Evolutionary conservation across 2,797 vertebrate species (phyloP), one percentile per base, ranked within the genome.

Genomic region (Bucorvus abyssinicus): DNA sequence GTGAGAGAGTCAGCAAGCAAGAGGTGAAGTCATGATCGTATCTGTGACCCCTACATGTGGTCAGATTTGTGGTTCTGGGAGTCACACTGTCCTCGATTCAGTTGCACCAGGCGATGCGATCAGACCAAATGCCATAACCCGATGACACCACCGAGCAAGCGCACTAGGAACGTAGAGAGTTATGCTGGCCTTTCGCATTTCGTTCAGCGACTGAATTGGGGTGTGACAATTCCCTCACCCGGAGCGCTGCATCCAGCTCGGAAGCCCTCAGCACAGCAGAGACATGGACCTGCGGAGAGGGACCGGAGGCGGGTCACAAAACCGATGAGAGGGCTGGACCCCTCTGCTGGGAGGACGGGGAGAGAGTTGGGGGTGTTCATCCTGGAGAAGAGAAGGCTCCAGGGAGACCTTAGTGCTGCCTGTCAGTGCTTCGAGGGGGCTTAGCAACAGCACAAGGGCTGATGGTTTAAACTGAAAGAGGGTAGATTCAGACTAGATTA

Each of bases 311-410:
- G 42, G 29, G 13, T 1, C 13, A 30, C 9, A 1, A 6, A 36
- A 2, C 7, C 12, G 8, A 6, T 9, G 8, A 0, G 13, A 34
- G 45, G 26, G 30, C 3, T 64, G 70, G 29, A 0, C 21, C 12
- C 4, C 21, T 69, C 17, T 34, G 0, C 24, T 34, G 0, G 4
- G 45, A 10, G 14, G 44, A 5, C 1, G 44, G n/a, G 21, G 22
- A 23, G 22, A 23, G 22, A 49, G 20, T 11, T 21, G 22, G 49
- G 12, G 22, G 49, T 23, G 49, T 49, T 49, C 49, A 49, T 21
- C 49, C 49, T 49, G 47, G 20, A 49, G 47, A 49, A 11, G 49
- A 23, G 22, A 24, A 40, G 38, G 49, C 49, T 23, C 12, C 49
- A 23, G 49, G 49, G 22, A 49, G 17, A 10, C 53, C 30, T 32